phyloP scores from a whole-genome alignment of 2,113 vertebrate genomes.

The Tursiops truncatus region DNA sequence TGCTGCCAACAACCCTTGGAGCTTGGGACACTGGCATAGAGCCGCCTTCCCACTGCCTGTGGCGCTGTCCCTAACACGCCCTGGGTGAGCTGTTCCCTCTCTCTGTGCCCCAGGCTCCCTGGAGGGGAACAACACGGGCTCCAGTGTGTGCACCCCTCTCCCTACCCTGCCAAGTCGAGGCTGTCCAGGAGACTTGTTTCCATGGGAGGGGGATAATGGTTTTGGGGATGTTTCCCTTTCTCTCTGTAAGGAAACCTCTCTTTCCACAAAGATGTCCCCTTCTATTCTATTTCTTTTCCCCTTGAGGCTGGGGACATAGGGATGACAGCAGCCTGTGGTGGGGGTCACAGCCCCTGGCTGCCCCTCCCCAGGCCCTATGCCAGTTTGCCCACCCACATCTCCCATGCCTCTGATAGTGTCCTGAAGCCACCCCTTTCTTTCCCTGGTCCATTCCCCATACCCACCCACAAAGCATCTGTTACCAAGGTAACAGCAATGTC shows the following conservation, averaged over 20 bases:
- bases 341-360: not conserved
- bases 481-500: conserved; percentile 54
- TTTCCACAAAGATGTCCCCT: not conserved
- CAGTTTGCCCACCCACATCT: not conserved
- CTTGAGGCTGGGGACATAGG: not conserved
- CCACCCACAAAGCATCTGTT: conserved; percentile 38
- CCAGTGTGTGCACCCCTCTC: not conserved
- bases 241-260: not conserved
- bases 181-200: not conserved
- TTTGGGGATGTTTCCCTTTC: not conserved
- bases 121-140: not conserved
- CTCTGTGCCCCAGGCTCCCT: conserved; percentile 2
- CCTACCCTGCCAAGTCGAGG: not conserved
- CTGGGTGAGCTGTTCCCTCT: not conserved
- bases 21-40: conserved; percentile 42
- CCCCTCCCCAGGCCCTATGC: not conserved
- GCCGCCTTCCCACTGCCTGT: conserved; percentile 18
- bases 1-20: conserved; percentile 37
- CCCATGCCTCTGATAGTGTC: not conserved
- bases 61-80: conserved; percentile 18
- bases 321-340: not conserved
- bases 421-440: conserved; percentile 8
- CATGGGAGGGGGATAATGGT: not conserved
- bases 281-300: not conserved
- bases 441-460: not conserved